Evolutionary conservation across 2,113 vertebrate species (phyloP).

Genomic region (Peromyscus polionotus): DNA sequence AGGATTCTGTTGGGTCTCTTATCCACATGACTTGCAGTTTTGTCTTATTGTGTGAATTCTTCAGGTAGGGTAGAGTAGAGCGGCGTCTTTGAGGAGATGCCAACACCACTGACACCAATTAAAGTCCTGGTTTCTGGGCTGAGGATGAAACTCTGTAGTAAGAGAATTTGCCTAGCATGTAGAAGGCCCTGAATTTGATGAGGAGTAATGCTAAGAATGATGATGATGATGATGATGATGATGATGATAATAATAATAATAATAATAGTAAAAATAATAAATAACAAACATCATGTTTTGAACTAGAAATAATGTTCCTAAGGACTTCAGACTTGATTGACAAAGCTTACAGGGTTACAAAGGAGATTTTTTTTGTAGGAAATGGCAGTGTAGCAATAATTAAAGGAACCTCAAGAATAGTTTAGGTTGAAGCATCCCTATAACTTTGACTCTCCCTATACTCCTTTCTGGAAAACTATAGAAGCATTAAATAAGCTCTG

Average conservation of each 20-base stretch:
- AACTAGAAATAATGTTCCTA: background rate
- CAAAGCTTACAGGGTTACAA: background rate
- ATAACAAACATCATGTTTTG: background rate
- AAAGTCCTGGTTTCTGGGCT: background rate
- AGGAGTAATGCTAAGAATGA: background rate
- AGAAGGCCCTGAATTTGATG: background rate
- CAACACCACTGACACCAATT: background rate
- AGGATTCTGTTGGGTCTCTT: background rate
- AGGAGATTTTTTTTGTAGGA: background rate
- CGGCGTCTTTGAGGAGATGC: background rate
- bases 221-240: background rate
- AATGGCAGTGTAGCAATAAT: background rate
- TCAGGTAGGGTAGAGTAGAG: background rate
- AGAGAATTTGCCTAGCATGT: background rate
- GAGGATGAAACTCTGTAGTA: background rate
- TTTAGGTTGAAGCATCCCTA: background rate
- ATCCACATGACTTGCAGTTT: background rate
- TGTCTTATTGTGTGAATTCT: background rate
- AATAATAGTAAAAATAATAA: too few relatives aligned
- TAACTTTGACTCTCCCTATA: background rate
- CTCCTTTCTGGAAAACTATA: background rate
- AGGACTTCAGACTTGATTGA: slow-evolving; percentile 2
- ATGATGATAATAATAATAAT: too few relatives aligned
- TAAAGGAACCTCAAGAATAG: slow-evolving; percentile 6
- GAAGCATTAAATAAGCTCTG: background rate